phyloP scores from a whole-genome alignment of 2,888 invertebrate species.

The Lacanobia wlatinum region DNA sequence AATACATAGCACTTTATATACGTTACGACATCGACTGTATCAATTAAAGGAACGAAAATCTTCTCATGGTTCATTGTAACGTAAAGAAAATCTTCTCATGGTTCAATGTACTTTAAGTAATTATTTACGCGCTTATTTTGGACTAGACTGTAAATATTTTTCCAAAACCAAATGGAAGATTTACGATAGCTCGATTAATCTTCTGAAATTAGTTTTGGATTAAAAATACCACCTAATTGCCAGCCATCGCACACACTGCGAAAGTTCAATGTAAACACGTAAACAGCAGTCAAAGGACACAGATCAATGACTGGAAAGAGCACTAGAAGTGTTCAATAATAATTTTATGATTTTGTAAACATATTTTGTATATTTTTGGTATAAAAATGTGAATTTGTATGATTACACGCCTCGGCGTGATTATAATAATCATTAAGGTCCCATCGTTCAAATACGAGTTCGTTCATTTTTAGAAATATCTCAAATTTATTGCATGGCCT shows the following conservation, averaged over 20 bases:
- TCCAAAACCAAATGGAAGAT: conserved; percentile 25
- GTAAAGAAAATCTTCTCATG: conserved; percentile 6
- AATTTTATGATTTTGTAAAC: conserved; percentile 3
- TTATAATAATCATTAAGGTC: conserved; percentile 46
- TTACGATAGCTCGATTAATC: conserved; percentile 17
- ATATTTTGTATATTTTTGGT: background rate
- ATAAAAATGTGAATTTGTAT: conserved; percentile 22
- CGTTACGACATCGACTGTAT: conserved; percentile 36
- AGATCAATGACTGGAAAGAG: conserved; percentile 33
- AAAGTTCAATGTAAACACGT: conserved; percentile 16
- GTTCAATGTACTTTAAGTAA: background rate
- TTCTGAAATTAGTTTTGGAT: conserved; percentile 22
- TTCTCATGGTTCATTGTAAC: background rate
- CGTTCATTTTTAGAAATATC: conserved; percentile 68
- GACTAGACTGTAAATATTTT: conserved; percentile 16
- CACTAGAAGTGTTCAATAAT: conserved; percentile 7
- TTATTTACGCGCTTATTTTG: conserved; percentile 4
- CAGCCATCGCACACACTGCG: conserved; percentile 4
- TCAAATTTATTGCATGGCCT: conserved; percentile 79
- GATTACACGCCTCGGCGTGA: conserved; percentile 19
- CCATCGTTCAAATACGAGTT: conserved; percentile 35
- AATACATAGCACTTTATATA: conserved; percentile 54
- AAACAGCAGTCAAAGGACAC: conserved; percentile 22
- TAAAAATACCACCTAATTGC: conserved; percentile 20
- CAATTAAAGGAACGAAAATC: conserved; percentile 46